These are phyloP conservation scores for Xerus rutilus DNA, from an alignment of 2,797 vertebrate species.

Conservation along the genomic window DNA sequence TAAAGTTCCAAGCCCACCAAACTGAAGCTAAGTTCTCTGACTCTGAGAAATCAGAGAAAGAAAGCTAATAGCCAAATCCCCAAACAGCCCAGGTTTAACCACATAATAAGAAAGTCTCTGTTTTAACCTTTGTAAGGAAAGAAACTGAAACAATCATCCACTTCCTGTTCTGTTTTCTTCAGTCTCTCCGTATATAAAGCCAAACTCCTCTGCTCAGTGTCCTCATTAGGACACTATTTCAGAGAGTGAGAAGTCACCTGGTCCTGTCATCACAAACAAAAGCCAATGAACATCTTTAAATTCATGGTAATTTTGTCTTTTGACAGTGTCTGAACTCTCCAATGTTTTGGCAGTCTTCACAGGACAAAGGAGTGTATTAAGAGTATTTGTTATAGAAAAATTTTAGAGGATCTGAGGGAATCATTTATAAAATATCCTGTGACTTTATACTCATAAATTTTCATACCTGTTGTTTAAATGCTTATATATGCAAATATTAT, in stretches of 20 bases:
- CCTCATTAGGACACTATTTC: background rate
- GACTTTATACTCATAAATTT: constrained; percentile 35
- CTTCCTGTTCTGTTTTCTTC: background rate
- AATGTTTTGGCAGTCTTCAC: background rate
- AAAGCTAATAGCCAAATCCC: background rate
- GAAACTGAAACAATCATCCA: background rate
- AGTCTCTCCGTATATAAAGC: background rate
- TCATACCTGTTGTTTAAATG: constrained; percentile 37
- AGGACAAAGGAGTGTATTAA: constrained; percentile 35
- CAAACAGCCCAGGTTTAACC: background rate
- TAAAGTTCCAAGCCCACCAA: background rate
- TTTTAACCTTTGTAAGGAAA: background rate
- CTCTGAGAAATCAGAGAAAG: background rate
- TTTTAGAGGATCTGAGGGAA: constrained; percentile 55
- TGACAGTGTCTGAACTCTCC: background rate
- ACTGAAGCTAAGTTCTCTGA: background rate
- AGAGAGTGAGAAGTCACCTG: background rate
- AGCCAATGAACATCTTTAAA: background rate
- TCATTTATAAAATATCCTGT: background rate
- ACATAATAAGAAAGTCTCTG: background rate
- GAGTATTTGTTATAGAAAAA: background rate
- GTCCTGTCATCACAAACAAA: background rate
- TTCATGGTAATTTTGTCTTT: background rate
- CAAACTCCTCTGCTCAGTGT: background rate
- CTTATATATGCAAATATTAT: constrained; percentile 58